Conservation (phyloP, 2,113 vertebrate species). For the Actenoides hombroni region DNA sequence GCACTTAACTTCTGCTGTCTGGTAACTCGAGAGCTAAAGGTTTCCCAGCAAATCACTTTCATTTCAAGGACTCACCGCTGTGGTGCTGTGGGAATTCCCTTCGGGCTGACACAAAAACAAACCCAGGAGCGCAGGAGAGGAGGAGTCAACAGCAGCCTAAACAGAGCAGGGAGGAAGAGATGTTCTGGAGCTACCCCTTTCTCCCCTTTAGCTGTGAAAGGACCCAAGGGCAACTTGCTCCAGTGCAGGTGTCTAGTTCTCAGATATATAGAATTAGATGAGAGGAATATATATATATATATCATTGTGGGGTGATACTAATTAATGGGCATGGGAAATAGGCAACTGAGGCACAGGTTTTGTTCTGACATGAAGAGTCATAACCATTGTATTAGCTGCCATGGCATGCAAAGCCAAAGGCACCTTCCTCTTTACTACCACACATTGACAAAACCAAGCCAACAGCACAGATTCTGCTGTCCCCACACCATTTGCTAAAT, state of each 20-base stretch:
- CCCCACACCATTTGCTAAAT: neutral
- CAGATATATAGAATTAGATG: neutral
- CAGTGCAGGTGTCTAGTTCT: neutral
- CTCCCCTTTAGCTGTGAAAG: neutral
- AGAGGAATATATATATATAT: neutral
- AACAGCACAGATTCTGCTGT: neutral
- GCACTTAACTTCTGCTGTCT: neutral
- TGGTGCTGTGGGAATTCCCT: rapidly evolving
- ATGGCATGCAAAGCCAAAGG: neutral
- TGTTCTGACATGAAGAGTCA: too few relatives aligned
- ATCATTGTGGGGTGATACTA: neutral
- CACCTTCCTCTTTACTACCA: neutral
- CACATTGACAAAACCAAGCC: neutral
- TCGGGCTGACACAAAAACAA: neutral
- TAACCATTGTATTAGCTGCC: neutral
- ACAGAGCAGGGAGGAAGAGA: rapidly evolving
- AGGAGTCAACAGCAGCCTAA: neutral
- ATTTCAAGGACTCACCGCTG: neutral
- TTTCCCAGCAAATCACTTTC: neutral
- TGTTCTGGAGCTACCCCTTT: neutral
- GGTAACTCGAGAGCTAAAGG: neutral
- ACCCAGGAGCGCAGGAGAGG: neutral
- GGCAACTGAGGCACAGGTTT: neutral
- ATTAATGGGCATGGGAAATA: too few relatives aligned
- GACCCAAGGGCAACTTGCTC: neutral